phyloP scores from a whole-genome alignment of 2,797 vertebrate species.

The Nasua narica region DNA sequence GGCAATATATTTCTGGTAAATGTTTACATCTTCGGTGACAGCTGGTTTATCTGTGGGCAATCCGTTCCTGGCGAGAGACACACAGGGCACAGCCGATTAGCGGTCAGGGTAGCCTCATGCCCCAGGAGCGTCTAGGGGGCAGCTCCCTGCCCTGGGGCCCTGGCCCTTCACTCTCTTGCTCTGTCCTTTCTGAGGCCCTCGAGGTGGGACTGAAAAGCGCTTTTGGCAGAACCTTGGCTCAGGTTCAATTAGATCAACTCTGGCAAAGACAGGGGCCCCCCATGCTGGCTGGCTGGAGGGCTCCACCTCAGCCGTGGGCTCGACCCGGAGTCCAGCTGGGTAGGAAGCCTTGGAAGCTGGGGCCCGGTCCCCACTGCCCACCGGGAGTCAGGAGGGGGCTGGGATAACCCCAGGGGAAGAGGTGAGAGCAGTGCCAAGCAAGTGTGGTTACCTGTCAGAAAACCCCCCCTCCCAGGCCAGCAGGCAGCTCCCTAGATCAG shows the following conservation, averaged over 20 bases:
- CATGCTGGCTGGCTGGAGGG: neutral
- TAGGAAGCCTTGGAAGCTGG: neutral
- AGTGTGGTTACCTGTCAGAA: too few relatives aligned
- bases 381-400: neutral
- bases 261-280: neutral
- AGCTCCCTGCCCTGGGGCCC: conserved; percentile 44
- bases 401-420: neutral
- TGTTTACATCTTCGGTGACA: conserved; percentile 96
- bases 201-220: neutral
- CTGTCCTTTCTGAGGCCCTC: neutral
- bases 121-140: neutral
- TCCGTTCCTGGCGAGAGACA: conserved; percentile 94
- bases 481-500: neutral
- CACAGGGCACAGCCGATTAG: conserved; percentile 83
- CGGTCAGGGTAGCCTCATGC: conserved; percentile 50
- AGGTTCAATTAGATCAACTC: neutral
- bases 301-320: neutral
- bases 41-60: conserved; percentile 98
- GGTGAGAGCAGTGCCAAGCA: neutral
- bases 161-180: neutral
- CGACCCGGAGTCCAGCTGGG: neutral
- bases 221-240: neutral
- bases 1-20: conserved; percentile 99
- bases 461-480: rapidly evolving
- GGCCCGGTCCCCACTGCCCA: neutral